phyloP scores from a whole-genome alignment of 2,113 vertebrate species.

The Thamnophis sirtalis region DNA sequence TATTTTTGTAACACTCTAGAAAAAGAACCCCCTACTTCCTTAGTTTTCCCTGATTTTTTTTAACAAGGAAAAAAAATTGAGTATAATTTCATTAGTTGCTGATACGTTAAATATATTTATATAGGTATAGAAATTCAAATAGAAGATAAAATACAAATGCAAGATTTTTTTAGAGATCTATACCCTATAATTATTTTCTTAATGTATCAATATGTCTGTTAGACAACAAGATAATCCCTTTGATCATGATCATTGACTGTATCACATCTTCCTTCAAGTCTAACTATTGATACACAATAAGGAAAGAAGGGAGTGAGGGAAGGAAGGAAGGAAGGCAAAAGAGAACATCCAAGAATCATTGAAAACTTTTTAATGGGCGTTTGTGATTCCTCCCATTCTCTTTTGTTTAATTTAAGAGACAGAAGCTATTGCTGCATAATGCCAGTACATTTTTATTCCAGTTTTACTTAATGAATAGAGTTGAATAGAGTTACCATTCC shows the following conservation, averaged over 20 bases:
- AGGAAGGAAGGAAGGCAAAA: no score
- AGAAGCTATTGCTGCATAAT: slow-evolving; percentile 36
- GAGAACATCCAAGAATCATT: not conserved
- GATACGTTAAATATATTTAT: not conserved
- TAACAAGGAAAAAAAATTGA: not conserved
- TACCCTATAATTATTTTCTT: no score
- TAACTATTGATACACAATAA: no score
- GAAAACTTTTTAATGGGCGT: not conserved
- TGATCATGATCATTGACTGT: no score
- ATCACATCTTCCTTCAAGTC: no score
- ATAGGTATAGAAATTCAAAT: not conserved
- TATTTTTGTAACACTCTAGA: not conserved
- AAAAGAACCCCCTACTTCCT: not conserved
- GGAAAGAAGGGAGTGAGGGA: no score
- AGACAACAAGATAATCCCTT: no score
- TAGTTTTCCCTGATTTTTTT: not conserved
- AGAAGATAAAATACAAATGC: not conserved
- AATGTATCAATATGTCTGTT: no score
- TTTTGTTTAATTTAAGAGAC: slow-evolving; percentile 1
- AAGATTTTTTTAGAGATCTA: not conserved
- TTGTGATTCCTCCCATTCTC: not conserved
- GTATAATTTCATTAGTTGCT: not conserved
- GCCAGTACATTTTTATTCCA: slow-evolving; percentile 22
- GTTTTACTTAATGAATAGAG: slow-evolving; percentile 56
- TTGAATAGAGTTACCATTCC: slow-evolving; percentile 61